These are phyloP conservation scores for Atethmia centrago DNA, from an alignment of 2,888 invertebrate species.

Conservation along the genomic window DNA sequence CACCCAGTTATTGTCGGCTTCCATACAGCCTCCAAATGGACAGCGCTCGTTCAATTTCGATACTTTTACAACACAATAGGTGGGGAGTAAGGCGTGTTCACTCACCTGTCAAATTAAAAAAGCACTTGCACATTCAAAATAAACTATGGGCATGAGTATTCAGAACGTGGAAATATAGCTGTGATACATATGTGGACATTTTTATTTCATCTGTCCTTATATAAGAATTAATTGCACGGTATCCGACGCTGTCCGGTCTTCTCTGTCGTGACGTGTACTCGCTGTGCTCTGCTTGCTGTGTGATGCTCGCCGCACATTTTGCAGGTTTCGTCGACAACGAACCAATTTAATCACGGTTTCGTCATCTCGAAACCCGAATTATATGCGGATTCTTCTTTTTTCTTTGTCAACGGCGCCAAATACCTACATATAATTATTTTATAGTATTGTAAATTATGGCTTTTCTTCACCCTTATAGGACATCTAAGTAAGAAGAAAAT, in stretches of 20 bases:
- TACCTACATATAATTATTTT: not conserved
- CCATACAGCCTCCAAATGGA: conserved; percentile 86
- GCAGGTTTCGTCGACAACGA: conserved; percentile 99
- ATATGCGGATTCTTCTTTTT: conserved; percentile 90
- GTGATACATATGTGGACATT: conserved; percentile 27
- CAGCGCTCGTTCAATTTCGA: conserved; percentile 88
- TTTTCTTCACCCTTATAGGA: conserved; percentile 20
- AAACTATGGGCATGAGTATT: conserved; percentile 70
- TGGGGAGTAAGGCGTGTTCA: conserved; percentile 87
- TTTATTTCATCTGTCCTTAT: conserved; percentile 24
- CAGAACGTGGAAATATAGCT: conserved; percentile 34
- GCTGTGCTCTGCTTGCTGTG: conserved; percentile 41
- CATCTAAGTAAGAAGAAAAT: conserved; percentile 39
- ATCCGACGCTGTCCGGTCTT: conserved; percentile 21
- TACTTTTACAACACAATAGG: conserved; percentile 89
- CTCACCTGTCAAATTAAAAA: conserved; percentile 90
- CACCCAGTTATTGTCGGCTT: conserved; percentile 84
- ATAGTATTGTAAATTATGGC: not conserved
- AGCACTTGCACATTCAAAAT: conserved; percentile 86
- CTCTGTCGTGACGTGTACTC: conserved; percentile 16
- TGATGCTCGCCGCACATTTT: conserved; percentile 92
- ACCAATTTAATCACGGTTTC: conserved; percentile 94
- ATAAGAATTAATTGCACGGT: conserved; percentile 47
- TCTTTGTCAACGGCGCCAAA: conserved; percentile 16
- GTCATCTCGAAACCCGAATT: conserved; percentile 96